Evolutionary conservation across 2,797 vertebrate genomes (phyloP).

Genomic region (Dipus sagitta): DNA sequence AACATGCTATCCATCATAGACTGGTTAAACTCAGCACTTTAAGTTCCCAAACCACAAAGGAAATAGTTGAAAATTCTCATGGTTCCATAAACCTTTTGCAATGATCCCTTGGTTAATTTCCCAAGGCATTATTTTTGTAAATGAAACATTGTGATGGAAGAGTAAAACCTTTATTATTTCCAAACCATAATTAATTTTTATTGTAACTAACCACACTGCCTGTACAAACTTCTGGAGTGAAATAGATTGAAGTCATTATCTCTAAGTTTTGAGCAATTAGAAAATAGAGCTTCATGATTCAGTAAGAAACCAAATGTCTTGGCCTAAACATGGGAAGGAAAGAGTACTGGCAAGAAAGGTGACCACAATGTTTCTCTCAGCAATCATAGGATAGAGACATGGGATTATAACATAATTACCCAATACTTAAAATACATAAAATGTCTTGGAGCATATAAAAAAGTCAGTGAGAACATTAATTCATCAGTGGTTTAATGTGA

Average conservation of each 20-base stretch:
- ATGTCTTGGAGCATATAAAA: conserved; percentile 10
- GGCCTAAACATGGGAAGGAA: conserved; percentile 23
- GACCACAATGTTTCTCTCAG: conserved; percentile 58
- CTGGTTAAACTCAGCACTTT: background rate
- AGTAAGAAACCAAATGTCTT: conserved; percentile 64
- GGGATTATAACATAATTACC: conserved; percentile 58
- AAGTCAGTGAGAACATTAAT: conserved; percentile 48
- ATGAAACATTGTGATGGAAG: background rate
- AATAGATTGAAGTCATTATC: conserved; percentile 51
- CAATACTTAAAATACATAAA: conserved; percentile 57
- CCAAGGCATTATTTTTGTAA: conserved; percentile 35
- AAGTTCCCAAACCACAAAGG: conserved; percentile 52
- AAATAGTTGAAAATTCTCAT: conserved; percentile 30
- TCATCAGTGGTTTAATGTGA: conserved; percentile 17
- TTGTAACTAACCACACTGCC: conserved; percentile 50
- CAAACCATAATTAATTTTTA: conserved; percentile 62
- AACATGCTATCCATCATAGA: background rate
- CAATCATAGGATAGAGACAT: conserved; percentile 46
- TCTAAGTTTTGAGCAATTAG: conserved; percentile 66
- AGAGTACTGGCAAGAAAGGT: conserved; percentile 71
- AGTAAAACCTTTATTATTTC: conserved; percentile 43
- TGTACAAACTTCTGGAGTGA: conserved; percentile 51
- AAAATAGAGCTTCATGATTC: conserved; percentile 62
- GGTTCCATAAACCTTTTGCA: background rate
- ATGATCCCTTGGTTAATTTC: background rate